These are phyloP conservation scores for Penaeus monodon DNA, from an alignment of 2,888 invertebrate species.

Conservation along the genomic window DNA sequence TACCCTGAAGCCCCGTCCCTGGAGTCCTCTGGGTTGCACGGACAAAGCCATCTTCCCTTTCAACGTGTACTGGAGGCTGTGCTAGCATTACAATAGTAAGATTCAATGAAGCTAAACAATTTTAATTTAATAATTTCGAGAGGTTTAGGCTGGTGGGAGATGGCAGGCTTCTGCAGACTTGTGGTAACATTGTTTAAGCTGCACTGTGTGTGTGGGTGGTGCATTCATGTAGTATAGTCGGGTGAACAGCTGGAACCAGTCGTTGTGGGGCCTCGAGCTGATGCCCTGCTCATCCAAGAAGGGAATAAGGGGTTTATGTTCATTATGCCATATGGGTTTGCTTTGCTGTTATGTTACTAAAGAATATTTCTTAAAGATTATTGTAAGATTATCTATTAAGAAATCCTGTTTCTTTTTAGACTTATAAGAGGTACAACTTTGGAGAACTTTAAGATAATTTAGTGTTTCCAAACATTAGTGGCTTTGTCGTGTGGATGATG, in stretches of 20 bases:
- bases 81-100: conserved; percentile 18
- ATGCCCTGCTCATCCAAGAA: conserved; percentile 24
- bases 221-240: conserved; percentile 42
- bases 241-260: conserved; percentile 27
- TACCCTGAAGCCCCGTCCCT: conserved; percentile 24
- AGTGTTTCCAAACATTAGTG: too few relatives aligned
- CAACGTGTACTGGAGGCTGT: conserved; percentile 27
- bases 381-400: conserved; percentile 1
- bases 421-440: too few relatives aligned
- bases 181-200: conserved; percentile 49
- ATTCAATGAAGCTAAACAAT: conserved; percentile 27
- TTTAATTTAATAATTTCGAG: conserved; percentile 6
- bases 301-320: conserved; percentile 23
- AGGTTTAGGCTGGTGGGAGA: conserved; percentile 29
- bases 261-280: conserved; percentile 46
- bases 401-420: background rate
- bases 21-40: background rate
- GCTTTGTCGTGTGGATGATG: too few relatives aligned
- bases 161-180: conserved; percentile 48
- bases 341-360: conserved; percentile 48
- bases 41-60: conserved; percentile 21
- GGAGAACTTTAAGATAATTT: too few relatives aligned
- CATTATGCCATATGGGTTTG: conserved; percentile 52
- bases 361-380: conserved; percentile 37
- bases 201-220: conserved; percentile 50